Conservation (phyloP, 2,113 vertebrate genomes). For the Dermatemys mawii region DNA sequence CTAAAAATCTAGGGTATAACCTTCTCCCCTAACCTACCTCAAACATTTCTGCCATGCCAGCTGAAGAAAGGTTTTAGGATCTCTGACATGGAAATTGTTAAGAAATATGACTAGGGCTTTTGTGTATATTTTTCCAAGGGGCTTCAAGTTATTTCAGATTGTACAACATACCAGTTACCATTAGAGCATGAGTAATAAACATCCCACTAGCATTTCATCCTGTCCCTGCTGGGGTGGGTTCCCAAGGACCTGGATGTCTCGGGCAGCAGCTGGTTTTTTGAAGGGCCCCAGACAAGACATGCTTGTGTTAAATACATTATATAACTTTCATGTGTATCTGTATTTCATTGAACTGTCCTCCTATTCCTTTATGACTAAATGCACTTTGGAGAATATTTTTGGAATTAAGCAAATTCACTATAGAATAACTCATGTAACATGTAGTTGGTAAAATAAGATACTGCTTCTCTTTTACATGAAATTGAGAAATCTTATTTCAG, state of each 20-base stretch:
- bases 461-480: background rate
- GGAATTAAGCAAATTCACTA: background rate
- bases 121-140: background rate
- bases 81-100: background rate
- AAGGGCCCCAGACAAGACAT: accelerated
- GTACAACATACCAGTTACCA: background rate
- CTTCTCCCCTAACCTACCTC: background rate
- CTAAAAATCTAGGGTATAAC: background rate
- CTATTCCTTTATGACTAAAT: background rate
- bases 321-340: background rate
- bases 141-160: background rate
- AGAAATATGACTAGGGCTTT: background rate
- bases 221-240: background rate
- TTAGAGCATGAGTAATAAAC: background rate
- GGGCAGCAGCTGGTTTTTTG: accelerated
- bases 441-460: background rate
- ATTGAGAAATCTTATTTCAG: background rate
- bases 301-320: background rate
- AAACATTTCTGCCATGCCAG: background rate
- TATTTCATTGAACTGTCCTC: background rate
- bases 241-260: background rate
- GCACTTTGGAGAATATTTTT: background rate
- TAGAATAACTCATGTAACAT: too few species aligned
- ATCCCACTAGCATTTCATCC: background rate
- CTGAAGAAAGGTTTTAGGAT: background rate